A percentile compares a stretch with the other conserved stretches of the same genome.
These are phyloP conservation scores for Cyanocitta stelleri DNA, from an alignment of 2,113 vertebrate species.

Conservation along the genomic window DNA sequence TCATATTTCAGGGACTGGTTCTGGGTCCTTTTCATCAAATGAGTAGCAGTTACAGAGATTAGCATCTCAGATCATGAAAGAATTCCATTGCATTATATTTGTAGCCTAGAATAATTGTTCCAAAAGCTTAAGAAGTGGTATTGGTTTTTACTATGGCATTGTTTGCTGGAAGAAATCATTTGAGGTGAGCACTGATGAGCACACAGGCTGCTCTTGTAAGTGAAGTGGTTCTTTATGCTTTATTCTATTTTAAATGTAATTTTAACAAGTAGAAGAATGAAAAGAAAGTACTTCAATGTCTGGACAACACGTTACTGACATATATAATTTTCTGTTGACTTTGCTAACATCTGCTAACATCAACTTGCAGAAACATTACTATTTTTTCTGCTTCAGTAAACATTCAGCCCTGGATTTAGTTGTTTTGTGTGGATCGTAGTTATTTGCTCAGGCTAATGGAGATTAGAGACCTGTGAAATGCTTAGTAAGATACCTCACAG, in stretches of 20 bases:
- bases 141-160: conserved; percentile 9
- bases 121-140: neutral
- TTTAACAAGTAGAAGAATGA: conserved; percentile 34
- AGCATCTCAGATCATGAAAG: neutral
- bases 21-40: neutral
- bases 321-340: conserved; percentile 32
- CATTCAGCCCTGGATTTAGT: conserved; percentile 15
- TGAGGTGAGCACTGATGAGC: conserved; percentile 19
- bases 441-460: conserved; percentile 32
- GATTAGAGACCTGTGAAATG: conserved; percentile 43
- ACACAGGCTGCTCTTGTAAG: conserved; percentile 18
- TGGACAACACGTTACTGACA: conserved; percentile 9
- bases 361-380: conserved; percentile 6
- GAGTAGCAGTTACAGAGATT: neutral
- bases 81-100: neutral
- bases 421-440: neutral
- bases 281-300: neutral
- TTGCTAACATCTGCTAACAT: conserved; percentile 7
- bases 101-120: neutral
- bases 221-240: conserved; percentile 4
- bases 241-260: conserved; percentile 35
- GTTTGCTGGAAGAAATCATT: neutral
- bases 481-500: neutral
- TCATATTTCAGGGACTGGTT: neutral
- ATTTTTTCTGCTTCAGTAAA: conserved; percentile 19